Conservation (phyloP, 2,888 invertebrate species). For the Drosophila barbarae region DNA sequence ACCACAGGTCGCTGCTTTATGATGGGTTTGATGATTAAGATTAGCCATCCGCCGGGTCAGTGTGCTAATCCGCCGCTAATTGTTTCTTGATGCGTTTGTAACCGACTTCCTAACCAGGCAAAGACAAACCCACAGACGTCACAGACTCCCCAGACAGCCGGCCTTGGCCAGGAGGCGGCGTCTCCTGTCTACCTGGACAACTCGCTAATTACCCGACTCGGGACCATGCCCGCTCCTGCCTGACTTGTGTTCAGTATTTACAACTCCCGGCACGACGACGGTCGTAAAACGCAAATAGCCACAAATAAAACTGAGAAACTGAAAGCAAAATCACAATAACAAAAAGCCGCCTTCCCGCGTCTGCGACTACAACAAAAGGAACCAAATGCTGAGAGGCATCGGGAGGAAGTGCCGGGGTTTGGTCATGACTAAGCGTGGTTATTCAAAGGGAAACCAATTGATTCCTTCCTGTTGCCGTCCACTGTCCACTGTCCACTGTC, state of each 20-base stretch:
- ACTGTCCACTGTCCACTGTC: conserved; percentile 3
- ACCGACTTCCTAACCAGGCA: conserved; percentile 36
- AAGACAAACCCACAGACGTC: neutral
- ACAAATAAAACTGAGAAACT: conserved; percentile 11
- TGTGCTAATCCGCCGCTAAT: conserved; percentile 67
- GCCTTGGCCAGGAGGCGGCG: conserved; percentile 36
- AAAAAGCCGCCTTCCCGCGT: conserved; percentile 41
- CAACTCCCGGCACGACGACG: conserved; percentile 32
- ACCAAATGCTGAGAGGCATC: conserved; percentile 32
- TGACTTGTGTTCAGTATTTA: conserved; percentile 52
- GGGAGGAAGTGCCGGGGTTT: conserved; percentile 57
- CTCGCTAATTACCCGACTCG: conserved; percentile 40
- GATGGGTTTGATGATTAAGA: conserved; percentile 23
- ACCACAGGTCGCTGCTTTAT: conserved; percentile 4
- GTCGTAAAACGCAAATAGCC: conserved; percentile 47
- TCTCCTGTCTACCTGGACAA: conserved; percentile 40
- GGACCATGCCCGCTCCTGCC: conserved; percentile 29
- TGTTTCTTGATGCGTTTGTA: conserved; percentile 68
- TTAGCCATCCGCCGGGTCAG: conserved; percentile 10
- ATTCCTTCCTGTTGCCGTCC: conserved; percentile 66
- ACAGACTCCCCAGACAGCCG: conserved; percentile 6
- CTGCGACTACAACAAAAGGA: conserved; percentile 59
- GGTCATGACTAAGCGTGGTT: conserved; percentile 63
- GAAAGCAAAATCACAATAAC: conserved; percentile 34
- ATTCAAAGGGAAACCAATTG: conserved; percentile 68